Base-by-base conservation (phyloP, 2,888 invertebrate species). In the Catocala sponsa region DNA sequence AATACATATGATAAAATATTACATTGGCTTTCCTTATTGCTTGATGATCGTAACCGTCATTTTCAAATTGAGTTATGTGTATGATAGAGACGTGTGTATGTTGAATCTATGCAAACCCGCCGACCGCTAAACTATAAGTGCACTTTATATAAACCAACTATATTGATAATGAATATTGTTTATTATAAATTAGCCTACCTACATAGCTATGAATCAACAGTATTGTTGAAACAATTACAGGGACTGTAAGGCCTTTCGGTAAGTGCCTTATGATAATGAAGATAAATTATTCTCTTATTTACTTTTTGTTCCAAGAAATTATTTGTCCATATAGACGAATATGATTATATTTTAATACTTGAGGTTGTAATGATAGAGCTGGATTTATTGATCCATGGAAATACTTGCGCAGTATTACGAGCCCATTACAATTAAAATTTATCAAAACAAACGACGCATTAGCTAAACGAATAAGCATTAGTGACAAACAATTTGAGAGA, bases 1-100 rank as follows among this genome's bases (percentile, higher is more conserved):
- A 33, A 64, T 60, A 33, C 63, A 62, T 65, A 48, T 54, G 35
- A 65, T 60, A 56, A 55, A 47, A 54, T 60, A 60, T 62, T 60
- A 59, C 70, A 70, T 72, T 67, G 72, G 76, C 84, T 87, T 84
- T 91, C 92, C 92, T 92, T 92, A 86, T 76, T 92, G 92, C 91
- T 93, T 91, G 73, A 70, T 82, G 80, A 85, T 84, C 85, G 87
- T 90, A 82, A 85, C 81, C 88, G 87, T 87, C 86, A 85, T 87
- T 84, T 62, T 82, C 85, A 84, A 86, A 83, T 80, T 83, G 78
- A 78, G 80, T 84, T 85, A 80, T 86, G 79, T 82, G 86, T 81
- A 81, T 88, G 91, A 79, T 60, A 85, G 91, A 79, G 88, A 87
- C 62, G 90, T 67, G 70, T 89, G 92, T 67, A 70, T 83, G 89